Conservation (phyloP, 2,113 vertebrate species). For the Indri indri region DNA sequence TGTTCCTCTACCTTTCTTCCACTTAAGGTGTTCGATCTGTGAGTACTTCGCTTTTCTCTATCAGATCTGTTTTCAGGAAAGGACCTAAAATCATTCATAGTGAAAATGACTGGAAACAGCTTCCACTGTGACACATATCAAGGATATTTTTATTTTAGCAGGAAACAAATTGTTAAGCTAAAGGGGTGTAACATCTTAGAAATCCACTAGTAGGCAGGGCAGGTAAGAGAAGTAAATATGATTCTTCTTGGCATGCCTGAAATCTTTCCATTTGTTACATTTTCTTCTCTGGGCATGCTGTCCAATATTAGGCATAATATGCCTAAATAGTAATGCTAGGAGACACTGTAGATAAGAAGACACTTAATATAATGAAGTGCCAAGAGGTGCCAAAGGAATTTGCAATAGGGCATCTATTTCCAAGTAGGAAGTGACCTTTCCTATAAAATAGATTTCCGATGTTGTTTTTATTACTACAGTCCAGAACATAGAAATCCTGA, state of each 20-base stretch:
- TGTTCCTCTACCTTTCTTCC: neutral
- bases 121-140: neutral
- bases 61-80: constrained; percentile 27
- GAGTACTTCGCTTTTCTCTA: neutral
- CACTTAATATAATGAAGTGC: neutral
- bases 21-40: neutral
- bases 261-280: neutral
- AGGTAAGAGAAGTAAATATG: neutral
- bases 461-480: neutral
- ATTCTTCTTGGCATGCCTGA: neutral
- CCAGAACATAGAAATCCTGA: neutral
- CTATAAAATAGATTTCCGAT: neutral
- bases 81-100: neutral
- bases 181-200: neutral
- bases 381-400: neutral
- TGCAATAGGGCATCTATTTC: neutral
- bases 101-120: constrained; percentile 4
- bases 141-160: constrained; percentile 51
- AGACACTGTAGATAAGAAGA: neutral
- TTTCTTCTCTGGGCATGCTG: constrained; percentile 7
- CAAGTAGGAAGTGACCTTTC: neutral
- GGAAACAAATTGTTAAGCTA: constrained; percentile 17
- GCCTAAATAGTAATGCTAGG: neutral
- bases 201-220: neutral
- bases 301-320: neutral